Evolutionary conservation across 1,140 invertebrate species (phyloP).

Genomic region (Trypoxylus dichotomus): DNA sequence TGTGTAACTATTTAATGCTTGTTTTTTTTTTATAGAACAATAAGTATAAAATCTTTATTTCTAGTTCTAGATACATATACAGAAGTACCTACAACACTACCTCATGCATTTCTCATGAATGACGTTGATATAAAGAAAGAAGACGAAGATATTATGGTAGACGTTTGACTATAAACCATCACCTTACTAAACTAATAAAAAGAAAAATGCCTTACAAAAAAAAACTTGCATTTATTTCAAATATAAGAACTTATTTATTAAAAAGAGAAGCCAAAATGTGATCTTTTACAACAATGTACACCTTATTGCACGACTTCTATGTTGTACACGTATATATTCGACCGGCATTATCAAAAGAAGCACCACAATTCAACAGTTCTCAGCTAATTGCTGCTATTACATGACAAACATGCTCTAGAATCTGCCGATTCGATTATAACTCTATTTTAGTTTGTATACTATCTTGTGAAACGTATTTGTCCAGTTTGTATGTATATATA

Average conservation of each 20-base stretch:
- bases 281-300: not conserved
- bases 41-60: constrained; percentile 7
- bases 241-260: not conserved
- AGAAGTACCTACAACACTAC: constrained; percentile 38
- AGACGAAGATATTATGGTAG: constrained; percentile 42
- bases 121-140: constrained; percentile 36
- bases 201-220: constrained; percentile 28
- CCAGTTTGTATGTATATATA: not conserved
- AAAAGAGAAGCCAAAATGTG: not conserved
- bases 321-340: not conserved
- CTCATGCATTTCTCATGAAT: constrained; percentile 37
- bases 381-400: too few species aligned
- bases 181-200: not conserved
- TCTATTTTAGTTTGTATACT: not conserved
- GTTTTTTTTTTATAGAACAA: not conserved
- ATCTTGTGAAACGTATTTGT: not conserved
- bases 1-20: too few species aligned
- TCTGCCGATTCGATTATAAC: not conserved
- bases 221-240: constrained; percentile 16
- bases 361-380: not conserved
- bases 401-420: too few species aligned
- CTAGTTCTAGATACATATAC: constrained; percentile 37
- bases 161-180: constrained; percentile 38
- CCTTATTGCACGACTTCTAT: not conserved
- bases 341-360: not conserved